These are phyloP conservation scores for Cyclophora albipunctata DNA, from an alignment of 2,888 invertebrate species.

Conservation along the genomic window DNA sequence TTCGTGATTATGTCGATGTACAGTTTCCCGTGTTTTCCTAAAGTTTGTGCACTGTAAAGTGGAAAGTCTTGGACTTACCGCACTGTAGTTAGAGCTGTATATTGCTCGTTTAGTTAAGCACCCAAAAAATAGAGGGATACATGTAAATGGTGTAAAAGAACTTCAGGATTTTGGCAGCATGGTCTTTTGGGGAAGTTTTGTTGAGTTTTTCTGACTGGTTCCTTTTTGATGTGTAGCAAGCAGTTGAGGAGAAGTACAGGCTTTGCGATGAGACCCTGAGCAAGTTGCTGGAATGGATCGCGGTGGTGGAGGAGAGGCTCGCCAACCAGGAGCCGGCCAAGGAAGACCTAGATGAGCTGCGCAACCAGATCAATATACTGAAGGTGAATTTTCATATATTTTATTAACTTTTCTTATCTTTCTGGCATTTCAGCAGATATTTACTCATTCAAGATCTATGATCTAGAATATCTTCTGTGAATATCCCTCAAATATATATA, in stretches of 20 bases:
- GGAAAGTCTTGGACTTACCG: slow-evolving; percentile 12
- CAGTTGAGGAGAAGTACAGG: slow-evolving; percentile 95
- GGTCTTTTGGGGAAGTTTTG: no score
- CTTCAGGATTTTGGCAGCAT: no score
- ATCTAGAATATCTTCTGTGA: background rate
- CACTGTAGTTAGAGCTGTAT: slow-evolving; percentile 28
- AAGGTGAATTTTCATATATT: slow-evolving; percentile 74
- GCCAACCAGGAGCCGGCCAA: slow-evolving; percentile 90
- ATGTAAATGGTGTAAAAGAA: slow-evolving; percentile 4
- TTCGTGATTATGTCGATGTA: slow-evolving; percentile 16
- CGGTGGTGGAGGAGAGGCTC: slow-evolving; percentile 87
- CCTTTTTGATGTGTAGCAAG: slow-evolving; percentile 80
- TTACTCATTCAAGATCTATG: no score
- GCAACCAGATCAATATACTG: slow-evolving; percentile 91
- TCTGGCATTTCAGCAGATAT: no score
- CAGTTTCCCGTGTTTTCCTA: slow-evolving; percentile 1
- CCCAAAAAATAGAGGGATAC: slow-evolving; percentile 9
- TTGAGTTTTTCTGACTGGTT: no score
- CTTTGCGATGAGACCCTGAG: slow-evolving; percentile 90
- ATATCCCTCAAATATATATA: no score
- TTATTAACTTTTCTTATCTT: no score
- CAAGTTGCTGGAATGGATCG: slow-evolving; percentile 91
- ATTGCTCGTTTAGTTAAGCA: slow-evolving; percentile 25
- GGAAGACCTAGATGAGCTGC: slow-evolving; percentile 89
- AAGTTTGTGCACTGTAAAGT: slow-evolving; percentile 7